Percentiles rank a stretch among this genome's conserved stretches.
These are phyloP conservation scores for Pristionchus japonicus DNA, from an alignment of 2,888 invertebrate species.

Conservation along the genomic window DNA sequence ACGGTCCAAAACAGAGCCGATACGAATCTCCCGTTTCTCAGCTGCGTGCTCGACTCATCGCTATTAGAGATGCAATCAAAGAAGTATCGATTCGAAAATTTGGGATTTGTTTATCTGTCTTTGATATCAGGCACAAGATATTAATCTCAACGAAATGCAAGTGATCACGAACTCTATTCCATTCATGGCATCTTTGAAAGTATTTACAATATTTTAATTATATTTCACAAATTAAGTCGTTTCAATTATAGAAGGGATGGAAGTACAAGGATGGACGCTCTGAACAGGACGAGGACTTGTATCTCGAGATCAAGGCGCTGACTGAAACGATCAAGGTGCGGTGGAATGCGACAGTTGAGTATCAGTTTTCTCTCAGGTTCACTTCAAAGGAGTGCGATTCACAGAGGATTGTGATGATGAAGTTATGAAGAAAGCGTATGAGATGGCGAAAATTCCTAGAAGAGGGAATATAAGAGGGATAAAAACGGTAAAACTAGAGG, in stretches of 20 bases:
- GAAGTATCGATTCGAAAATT: not conserved
- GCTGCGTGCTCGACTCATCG: not conserved
- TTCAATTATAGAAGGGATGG: not conserved
- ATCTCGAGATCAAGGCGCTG: not conserved
- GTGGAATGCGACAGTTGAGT: not conserved
- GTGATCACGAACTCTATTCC: conserved; percentile 33
- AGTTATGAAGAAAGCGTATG: no score
- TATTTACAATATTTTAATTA: not conserved
- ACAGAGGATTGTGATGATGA: no score
- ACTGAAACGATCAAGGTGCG: not conserved
- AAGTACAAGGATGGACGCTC: not conserved
- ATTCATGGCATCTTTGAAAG: conserved; percentile 19
- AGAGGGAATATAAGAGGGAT: no score
- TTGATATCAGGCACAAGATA: not conserved
- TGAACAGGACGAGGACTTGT: not conserved
- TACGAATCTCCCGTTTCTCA: not conserved
- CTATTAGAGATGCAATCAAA: not conserved
- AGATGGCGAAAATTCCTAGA: no score
- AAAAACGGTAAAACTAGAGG: no score
- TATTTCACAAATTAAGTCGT: not conserved
- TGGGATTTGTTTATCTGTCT: not conserved
- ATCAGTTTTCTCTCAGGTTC: no score
- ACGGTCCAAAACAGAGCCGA: not conserved
- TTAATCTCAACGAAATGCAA: not conserved
- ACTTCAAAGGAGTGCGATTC: no score